Percentiles rank a stretch among this genome's conserved stretches.
These are phyloP conservation scores for Globia sparganii DNA, from an alignment of 2,888 invertebrate species.

Conservation along the genomic window DNA sequence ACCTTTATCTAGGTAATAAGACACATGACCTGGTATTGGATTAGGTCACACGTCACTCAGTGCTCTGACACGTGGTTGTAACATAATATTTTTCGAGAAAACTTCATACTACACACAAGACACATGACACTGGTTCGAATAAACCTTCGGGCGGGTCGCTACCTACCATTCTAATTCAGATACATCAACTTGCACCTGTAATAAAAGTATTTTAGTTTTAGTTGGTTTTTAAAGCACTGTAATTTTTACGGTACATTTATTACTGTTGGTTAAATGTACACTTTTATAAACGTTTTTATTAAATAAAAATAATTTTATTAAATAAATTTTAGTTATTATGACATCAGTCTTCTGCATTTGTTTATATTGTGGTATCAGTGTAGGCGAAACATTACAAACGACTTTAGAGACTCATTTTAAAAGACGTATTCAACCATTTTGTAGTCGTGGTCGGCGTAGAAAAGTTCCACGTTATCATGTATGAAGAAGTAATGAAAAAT, in stretches of 20 bases:
- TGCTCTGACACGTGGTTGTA: conserved; percentile 6
- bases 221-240: too few species aligned
- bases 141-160: neutral
- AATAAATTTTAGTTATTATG: neutral
- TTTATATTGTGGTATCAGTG: neutral
- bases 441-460: neutral
- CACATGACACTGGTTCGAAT: neutral
- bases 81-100: neutral
- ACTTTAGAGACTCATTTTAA: conserved; percentile 15
- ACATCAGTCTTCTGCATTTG: neutral
- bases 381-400: conserved; percentile 11
- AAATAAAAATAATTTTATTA: neutral
- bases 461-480: conserved; percentile 23
- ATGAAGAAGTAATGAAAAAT: conserved; percentile 15
- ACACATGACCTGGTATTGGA: conserved; percentile 27
- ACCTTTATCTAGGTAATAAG: conserved; percentile 8
- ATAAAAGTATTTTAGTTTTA: neutral
- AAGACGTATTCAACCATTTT: conserved; percentile 21
- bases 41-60: conserved; percentile 7
- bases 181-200: neutral
- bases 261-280: too few species aligned
- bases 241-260: too few species aligned
- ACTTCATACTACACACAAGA: neutral
- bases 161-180: neutral
- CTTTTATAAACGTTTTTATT: too few species aligned